Evolutionary conservation across 2,113 vertebrate genomes (phyloP), one percentile per base, ranked within the genome.

Genomic region (Oenanthe melanoleuca): DNA sequence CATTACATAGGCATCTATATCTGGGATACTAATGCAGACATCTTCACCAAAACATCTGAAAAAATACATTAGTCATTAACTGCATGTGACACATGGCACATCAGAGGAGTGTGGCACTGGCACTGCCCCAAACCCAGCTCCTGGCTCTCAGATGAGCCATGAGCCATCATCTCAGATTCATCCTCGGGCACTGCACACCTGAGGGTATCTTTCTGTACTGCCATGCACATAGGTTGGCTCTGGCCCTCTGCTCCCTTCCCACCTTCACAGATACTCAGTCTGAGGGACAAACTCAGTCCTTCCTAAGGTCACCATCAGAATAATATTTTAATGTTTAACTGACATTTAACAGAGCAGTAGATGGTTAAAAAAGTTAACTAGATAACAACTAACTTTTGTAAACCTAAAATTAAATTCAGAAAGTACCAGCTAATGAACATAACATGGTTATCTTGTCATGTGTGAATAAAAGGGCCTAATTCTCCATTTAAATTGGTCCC

Each of bases 1-100:
- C 98, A 99, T 98, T 95, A 99, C 98, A 82, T 99, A 99, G 2
- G 99, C 98, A 6, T 99, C 98, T n/a, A 99, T 97, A 86, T 99
- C 98, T 9, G 99, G 99, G 96, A 99, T 98, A 84, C 96, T 98
- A 95, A 99, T 99, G 79, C 99, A 99, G 52, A 98, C 98, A 88
- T 99, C 99, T 97, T 99, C 99, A 86, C 99, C 99, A 73, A 99
- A 99, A 98, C 99, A 99, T 97, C 99, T 99, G 96, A 90, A 97
- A 96, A 92, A 96, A 95, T 63, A 97, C 2, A 91, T 82, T 28
- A 66, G 85, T 87, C 20, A 31, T 97, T 97, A 97, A 93, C 45
- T 71, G 82, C 75, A 91, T 77, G 88, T 61, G 89, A 61, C 23
- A 80, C 53, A 45, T 42, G 34, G 77, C 60, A 80, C 28, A 44